A percentile compares a stretch with the other conserved stretches of the same genome.
Conservation (phyloP, 2,888 invertebrate species). For the Troides aeacus region DNA sequence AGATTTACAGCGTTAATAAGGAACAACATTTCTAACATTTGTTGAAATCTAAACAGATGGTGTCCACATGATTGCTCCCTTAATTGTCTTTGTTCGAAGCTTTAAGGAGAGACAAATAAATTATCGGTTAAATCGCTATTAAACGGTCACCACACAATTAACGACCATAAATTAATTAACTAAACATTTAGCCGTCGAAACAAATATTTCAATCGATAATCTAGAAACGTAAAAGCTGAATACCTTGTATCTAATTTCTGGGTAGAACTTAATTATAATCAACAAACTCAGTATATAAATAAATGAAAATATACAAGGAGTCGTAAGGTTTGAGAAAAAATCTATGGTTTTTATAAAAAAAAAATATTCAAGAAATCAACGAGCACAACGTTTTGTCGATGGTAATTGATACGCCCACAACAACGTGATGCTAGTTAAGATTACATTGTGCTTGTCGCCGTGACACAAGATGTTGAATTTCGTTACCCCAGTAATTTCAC, state of each 20-base stretch:
- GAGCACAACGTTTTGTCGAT: no score
- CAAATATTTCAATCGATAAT: slow-evolving; percentile 13
- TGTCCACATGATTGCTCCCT: slow-evolving; percentile 15
- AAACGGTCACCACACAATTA: slow-evolving; percentile 11
- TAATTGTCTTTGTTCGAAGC: slow-evolving; percentile 14
- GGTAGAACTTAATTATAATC: neutral
- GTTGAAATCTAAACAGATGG: slow-evolving; percentile 19
- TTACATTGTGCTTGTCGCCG: no score
- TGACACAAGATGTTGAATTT: no score
- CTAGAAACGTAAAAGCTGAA: neutral
- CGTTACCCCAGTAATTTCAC: no score
- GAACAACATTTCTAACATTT: slow-evolving; percentile 11
- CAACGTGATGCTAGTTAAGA: no score
- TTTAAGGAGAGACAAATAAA: slow-evolving; percentile 8
- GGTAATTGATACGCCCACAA: no score
- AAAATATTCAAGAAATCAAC: no score
- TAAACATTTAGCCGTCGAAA: neutral
- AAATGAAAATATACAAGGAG: no score
- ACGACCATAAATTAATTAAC: slow-evolving; percentile 20
- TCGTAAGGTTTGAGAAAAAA: no score
- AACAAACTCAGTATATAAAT: no score
- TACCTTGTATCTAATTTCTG: neutral
- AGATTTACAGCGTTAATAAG: neutral
- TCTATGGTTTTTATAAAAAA: no score
- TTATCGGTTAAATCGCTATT: slow-evolving; percentile 9